These are phyloP conservation scores for Pygoscelis adeliae DNA, from an alignment of 2,113 vertebrate species.

Conservation along the genomic window DNA sequence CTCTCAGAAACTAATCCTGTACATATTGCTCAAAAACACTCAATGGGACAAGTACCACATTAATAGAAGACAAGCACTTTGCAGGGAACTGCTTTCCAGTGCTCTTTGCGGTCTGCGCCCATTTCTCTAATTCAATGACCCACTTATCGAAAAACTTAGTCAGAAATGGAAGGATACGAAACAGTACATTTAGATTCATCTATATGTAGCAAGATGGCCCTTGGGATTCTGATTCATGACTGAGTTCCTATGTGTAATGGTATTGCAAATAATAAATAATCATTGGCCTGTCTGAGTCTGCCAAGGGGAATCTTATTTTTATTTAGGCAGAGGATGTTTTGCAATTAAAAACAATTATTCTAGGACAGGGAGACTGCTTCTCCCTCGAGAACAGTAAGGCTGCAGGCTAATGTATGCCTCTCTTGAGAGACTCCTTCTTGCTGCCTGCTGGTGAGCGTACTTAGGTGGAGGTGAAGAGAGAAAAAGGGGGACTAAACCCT, in stretches of 20 bases:
- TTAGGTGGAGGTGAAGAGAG: neutral
- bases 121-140: neutral
- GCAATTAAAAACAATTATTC: constrained; percentile 36
- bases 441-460: neutral
- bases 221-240: neutral
- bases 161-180: neutral
- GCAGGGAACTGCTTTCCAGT: neutral
- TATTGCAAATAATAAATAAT: constrained; percentile 2
- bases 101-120: neutral
- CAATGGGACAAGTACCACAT: neutral
- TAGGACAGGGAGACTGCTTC: neutral
- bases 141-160: neutral
- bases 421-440: neutral
- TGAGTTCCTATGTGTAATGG: neutral
- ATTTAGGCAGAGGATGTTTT: constrained; percentile 6
- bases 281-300: neutral
- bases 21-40: neutral
- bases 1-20: neutral
- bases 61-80: neutral
- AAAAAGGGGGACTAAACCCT: neutral
- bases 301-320: neutral
- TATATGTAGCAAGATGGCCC: neutral
- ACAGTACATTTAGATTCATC: neutral
- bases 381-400: neutral
- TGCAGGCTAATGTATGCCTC: neutral